Percentiles rank a stretch among this genome's conserved stretches.
Conservation (phyloP, 2,113 vertebrate species). For the Sula dactylatra region DNA sequence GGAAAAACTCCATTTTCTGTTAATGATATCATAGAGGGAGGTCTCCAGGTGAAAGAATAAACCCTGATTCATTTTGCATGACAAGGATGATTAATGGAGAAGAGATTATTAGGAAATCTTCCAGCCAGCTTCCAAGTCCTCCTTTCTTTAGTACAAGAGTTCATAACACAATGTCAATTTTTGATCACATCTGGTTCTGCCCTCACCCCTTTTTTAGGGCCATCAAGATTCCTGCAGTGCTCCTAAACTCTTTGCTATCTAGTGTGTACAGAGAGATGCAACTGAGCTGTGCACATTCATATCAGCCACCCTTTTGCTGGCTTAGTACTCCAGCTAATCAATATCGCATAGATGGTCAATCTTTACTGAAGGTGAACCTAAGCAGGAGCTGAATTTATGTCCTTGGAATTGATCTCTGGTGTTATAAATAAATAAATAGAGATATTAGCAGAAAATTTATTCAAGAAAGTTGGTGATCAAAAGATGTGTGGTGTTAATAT, state of each 20-base stretch:
- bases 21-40: background rate
- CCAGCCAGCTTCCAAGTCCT: background rate
- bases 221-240: background rate
- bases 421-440: background rate
- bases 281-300: background rate
- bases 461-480: background rate
- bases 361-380: background rate
- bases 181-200: background rate
- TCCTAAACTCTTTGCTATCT: background rate
- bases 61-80: background rate
- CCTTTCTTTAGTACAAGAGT: background rate
- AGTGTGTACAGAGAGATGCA: background rate
- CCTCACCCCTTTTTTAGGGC: background rate
- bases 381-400: background rate
- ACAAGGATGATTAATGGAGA: background rate
- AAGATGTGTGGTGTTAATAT: background rate
- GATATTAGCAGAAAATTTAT: background rate
- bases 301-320: background rate
- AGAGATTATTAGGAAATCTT: background rate
- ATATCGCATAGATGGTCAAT: background rate
- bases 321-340: background rate
- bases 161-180: background rate
- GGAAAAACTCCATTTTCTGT: background rate
- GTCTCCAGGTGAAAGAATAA: background rate
- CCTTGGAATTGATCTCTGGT: background rate